These are phyloP conservation scores for Anoncus sp. DNA, from an alignment of 2,888 invertebrate species.

Conservation along the genomic window DNA sequence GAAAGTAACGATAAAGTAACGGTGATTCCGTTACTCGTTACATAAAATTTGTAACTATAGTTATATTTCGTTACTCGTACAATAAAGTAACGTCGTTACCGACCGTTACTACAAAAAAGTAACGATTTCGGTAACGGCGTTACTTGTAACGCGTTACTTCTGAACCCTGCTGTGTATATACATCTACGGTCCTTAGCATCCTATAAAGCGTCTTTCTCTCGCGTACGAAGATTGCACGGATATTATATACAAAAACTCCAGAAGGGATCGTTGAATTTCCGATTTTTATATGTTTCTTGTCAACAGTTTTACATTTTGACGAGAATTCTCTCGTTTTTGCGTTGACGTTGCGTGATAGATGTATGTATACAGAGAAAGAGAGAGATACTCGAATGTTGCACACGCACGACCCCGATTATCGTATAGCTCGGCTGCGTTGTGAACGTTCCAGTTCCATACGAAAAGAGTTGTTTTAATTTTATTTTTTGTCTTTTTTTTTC, in stretches of 20 bases:
- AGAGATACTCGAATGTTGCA: conserved; percentile 3
- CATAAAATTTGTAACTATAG: too few species aligned
- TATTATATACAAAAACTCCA: background rate
- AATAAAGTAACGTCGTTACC: too few species aligned
- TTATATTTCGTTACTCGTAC: too few species aligned
- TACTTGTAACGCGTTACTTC: too few species aligned
- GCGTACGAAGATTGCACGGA: background rate
- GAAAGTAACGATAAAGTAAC: too few species aligned
- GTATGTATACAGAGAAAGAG: background rate
- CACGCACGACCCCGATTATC: conserved; percentile 57
- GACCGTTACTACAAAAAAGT: too few species aligned
- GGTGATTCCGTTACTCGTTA: too few species aligned
- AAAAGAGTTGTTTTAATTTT: conserved; percentile 44
- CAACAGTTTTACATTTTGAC: background rate
- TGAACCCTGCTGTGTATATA: too few species aligned
- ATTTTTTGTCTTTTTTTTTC: conserved; percentile 2
- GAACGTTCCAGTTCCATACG: conserved; percentile 56
- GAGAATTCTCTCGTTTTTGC: background rate
- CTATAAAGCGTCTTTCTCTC: background rate
- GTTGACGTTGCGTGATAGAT: background rate
- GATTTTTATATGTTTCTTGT: background rate
- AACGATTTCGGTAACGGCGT: too few species aligned
- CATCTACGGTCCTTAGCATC: background rate
- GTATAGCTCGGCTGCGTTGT: conserved; percentile 12
- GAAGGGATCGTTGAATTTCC: background rate